Evolutionary conservation across 2,888 invertebrate species (phyloP).

Genomic region (Deilephila elpenor): DNA sequence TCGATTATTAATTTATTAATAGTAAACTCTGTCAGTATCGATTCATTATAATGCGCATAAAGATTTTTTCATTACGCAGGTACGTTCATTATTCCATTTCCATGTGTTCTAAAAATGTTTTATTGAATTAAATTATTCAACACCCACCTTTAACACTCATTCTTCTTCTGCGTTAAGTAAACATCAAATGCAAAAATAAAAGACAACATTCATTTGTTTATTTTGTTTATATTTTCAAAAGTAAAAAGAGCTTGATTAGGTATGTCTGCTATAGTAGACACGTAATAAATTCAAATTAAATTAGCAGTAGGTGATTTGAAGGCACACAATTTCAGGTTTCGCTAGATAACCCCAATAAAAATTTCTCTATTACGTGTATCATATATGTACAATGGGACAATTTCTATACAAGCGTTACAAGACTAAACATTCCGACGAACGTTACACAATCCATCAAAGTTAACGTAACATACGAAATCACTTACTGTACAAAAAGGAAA

Average conservation of each 20-base stretch:
- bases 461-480: constrained; percentile 35
- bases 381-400: constrained; percentile 49
- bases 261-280: constrained; percentile 48
- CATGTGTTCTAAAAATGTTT: no score
- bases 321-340: constrained; percentile 55
- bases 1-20: no score
- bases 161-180: no score
- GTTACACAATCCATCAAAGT: constrained; percentile 42
- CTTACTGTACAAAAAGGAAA: constrained; percentile 28
- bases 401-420: constrained; percentile 32
- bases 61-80: no score
- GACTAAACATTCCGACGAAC: constrained; percentile 44
- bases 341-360: constrained; percentile 36
- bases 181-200: background rate
- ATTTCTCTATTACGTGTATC: constrained; percentile 39
- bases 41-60: no score
- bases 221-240: constrained; percentile 50
- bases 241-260: constrained; percentile 56
- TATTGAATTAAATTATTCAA: background rate
- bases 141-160: background rate
- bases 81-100: no score
- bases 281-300: constrained; percentile 45
- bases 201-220: constrained; percentile 16
- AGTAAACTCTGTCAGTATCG: no score
- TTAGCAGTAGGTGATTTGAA: constrained; percentile 52